Evolutionary conservation across 2,797 vertebrate species (phyloP).

Genomic region (Acanthornis magna): DNA sequence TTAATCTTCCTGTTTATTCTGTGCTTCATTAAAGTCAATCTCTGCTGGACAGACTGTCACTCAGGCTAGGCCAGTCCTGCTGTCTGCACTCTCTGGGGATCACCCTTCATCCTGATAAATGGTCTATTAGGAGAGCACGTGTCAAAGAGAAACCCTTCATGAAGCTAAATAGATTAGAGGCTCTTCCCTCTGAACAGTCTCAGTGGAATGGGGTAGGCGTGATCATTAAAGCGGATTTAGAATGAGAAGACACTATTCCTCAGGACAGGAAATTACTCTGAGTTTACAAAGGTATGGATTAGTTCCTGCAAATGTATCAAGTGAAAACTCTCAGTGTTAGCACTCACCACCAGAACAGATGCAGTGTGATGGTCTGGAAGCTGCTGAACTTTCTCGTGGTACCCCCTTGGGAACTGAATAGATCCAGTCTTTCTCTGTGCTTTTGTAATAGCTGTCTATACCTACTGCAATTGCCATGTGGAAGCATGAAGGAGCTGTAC

Average conservation of each 20-base stretch:
- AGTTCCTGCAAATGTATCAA: background rate
- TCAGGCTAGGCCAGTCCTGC: conserved; percentile 64
- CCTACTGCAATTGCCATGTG: background rate
- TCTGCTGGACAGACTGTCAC: conserved; percentile 73
- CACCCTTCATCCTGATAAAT: conserved; percentile 78
- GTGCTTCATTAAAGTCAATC: conserved; percentile 80
- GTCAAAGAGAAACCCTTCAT: conserved; percentile 61
- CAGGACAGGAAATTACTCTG: background rate
- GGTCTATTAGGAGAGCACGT: conserved; percentile 60
- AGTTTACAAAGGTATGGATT: background rate
- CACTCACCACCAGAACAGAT: background rate
- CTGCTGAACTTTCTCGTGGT: background rate
- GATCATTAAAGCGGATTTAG: conserved; percentile 24
- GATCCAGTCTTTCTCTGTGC: background rate
- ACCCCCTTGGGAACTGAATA: background rate
- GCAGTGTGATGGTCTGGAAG: background rate
- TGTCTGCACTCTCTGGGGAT: conserved; percentile 72
- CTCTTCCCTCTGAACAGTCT: conserved; percentile 21
- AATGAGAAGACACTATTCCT: background rate
- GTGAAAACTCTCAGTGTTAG: background rate
- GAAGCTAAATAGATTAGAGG: conserved; percentile 68
- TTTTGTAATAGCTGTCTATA: background rate
- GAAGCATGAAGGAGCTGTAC: background rate
- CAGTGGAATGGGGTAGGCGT: conserved; percentile 38
- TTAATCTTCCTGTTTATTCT: conserved; percentile 80